These are phyloP conservation scores for Cnemophilus loriae DNA, from an alignment of 2,113 vertebrate species.

Conservation along the genomic window DNA sequence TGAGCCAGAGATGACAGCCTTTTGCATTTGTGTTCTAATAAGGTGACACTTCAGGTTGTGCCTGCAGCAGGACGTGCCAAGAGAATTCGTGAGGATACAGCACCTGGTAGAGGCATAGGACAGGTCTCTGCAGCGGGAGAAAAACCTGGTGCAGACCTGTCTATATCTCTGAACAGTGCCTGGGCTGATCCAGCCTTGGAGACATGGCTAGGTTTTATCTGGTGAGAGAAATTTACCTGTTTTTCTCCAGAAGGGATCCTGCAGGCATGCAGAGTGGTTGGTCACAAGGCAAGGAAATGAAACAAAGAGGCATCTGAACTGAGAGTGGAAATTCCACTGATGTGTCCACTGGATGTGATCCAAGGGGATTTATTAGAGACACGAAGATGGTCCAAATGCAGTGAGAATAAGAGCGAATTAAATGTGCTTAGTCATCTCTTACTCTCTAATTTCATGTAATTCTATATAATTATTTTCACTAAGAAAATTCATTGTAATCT, in stretches of 20 bases:
- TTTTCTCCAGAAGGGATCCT: not conserved
- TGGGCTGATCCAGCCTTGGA: not conserved
- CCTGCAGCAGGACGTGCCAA: not conserved
- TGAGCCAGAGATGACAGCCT: not conserved
- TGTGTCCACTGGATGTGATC: not conserved
- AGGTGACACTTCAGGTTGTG: not conserved
- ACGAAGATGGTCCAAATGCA: not conserved
- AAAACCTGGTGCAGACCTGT: not conserved
- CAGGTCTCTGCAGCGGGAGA: not conserved
- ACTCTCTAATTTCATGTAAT: not conserved
- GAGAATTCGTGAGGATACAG: accelerated
- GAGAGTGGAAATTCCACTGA: not conserved
- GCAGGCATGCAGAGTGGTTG: not conserved
- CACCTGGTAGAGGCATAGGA: not conserved
- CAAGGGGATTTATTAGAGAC: not conserved
- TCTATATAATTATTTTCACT: not conserved
- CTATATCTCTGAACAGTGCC: not conserved
- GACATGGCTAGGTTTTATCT: not conserved
- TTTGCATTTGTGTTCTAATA: not conserved
- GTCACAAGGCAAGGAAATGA: not conserved
- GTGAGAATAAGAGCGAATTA: not conserved
- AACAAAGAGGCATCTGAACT: not conserved
- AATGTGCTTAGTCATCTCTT: not conserved
- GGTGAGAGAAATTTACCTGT: not conserved
- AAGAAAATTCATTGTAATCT: not conserved